Evolutionary conservation across 2,797 vertebrate genomes (phyloP), one percentile per base, ranked within the genome.

Genomic region (Cuculus canorus): DNA sequence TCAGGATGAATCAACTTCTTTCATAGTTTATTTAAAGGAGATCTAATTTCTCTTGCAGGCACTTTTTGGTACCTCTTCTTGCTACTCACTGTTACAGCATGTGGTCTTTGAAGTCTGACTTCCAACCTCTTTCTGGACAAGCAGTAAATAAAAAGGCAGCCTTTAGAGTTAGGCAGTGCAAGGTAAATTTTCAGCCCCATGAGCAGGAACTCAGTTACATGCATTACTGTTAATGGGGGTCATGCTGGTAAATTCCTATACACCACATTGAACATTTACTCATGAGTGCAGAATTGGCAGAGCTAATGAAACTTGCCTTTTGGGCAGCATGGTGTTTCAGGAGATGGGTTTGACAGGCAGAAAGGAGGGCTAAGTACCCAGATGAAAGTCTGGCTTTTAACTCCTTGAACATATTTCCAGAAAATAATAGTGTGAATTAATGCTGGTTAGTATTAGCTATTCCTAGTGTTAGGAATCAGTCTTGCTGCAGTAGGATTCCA

Each of bases 191-290:
- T 93, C 93, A 77, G 90, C 79, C 81, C 72, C 54, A 4, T 94
- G 92, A 96, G 70, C 94, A 88, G 91, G 60, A 94, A 91, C 95
- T 95, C 70, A 59, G 85, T 95, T 96, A 93, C 83, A 96, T 85
- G 83, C 82, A 78, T 89, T 88, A 45, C 75, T 72, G 61, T 96
- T 95, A 97, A 92, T 86, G 88, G 95, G 91, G 76, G 64, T 97
- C 96, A 89, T 97, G 96, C 96, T 97, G 97, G 63, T 95, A 96
- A 96, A 96, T 96, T 96, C 95, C 82, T 93, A 81, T 96, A 80
- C 92, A 95, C 92, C 88, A 89, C 90, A 70, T 25, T 96, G 93
- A 90, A 91, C 93, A 86, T 95, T 96, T 93, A 86, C 79, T 97
- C 87, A 89, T 82, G 96, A 96, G 88, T 96, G 83, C 93, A 91